phyloP scores from a whole-genome alignment of 2,113 vertebrate genomes.

The Sceloporus undulatus region DNA sequence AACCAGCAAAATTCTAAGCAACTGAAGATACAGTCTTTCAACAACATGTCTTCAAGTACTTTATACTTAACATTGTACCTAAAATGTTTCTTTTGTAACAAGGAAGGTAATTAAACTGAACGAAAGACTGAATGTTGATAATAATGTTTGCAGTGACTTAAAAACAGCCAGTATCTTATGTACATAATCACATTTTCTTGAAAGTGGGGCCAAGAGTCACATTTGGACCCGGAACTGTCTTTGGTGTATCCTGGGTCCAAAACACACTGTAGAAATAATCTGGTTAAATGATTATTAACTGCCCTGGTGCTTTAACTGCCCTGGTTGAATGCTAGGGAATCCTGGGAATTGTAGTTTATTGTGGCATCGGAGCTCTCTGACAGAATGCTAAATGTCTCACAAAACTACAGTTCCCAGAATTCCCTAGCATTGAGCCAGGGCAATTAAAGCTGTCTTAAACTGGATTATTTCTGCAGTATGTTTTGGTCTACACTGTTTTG shows the following conservation, averaged over 20 bases:
- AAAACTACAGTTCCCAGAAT: no score
- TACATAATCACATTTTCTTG: background rate
- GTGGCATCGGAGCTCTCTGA: no score
- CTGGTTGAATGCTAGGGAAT: no score
- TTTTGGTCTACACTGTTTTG: no score
- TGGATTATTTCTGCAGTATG: no score
- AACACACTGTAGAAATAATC: no score
- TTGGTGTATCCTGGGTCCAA: background rate
- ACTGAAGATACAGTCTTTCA: background rate
- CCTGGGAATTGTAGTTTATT: no score
- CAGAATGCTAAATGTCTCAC: no score
- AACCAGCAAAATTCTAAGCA: conserved; percentile 9
- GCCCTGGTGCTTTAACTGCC: no score
- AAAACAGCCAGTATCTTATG: background rate
- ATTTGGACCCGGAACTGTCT: background rate
- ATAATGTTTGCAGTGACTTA: background rate
- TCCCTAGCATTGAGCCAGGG: no score
- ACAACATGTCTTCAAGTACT: background rate
- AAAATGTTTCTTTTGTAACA: background rate
- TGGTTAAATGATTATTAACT: no score
- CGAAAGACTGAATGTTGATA: background rate
- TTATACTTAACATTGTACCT: background rate
- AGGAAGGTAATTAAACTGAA: background rate
- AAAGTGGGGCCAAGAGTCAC: background rate
- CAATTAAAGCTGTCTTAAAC: no score